These are phyloP conservation scores for Rhabdomys dilectus DNA, from an alignment of 2,113 vertebrate genomes.

Conservation along the genomic window DNA sequence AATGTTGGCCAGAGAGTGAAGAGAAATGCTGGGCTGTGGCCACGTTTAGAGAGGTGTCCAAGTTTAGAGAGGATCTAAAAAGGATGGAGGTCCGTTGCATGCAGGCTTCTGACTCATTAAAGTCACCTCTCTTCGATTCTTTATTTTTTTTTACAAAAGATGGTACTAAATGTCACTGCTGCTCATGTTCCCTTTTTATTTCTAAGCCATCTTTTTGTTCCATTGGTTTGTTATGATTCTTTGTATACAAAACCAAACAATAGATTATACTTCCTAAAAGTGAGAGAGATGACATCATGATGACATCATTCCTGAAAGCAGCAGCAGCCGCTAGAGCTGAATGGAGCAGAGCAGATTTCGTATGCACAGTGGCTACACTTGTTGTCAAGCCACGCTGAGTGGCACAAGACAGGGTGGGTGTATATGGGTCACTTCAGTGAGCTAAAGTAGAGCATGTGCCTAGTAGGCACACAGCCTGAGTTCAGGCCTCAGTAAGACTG, in stretches of 20 bases:
- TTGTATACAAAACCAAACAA: conserved; percentile 16
- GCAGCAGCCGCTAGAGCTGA: background rate
- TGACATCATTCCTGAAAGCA: background rate
- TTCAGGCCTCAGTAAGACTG: background rate
- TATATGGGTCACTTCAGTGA: background rate
- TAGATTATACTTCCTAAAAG: conserved; percentile 42
- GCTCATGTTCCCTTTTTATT: conserved; percentile 50
- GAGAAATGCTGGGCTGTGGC: conserved; percentile 82
- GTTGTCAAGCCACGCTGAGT: background rate
- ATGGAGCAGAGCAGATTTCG: background rate
- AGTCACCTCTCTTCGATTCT: conserved; percentile 72
- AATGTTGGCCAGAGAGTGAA: conserved; percentile 62
- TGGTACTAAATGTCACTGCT: conserved; percentile 17
- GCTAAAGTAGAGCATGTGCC: no score
- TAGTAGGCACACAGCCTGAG: no score
- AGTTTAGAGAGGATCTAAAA: conserved; percentile 83
- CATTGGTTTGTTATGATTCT: background rate
- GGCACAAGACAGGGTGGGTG: background rate
- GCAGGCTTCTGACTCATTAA: conserved; percentile 63
- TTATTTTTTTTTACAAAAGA: conserved; percentile 76
- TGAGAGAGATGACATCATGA: background rate
- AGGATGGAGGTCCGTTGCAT: conserved; percentile 79
- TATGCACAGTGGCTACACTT: background rate
- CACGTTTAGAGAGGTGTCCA: conserved; percentile 77
- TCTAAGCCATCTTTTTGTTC: conserved; percentile 51